Evolutionary conservation across 2,888 invertebrate genomes (phyloP), one percentile per base, ranked within the genome.

Genomic region (Tuta absoluta): DNA sequence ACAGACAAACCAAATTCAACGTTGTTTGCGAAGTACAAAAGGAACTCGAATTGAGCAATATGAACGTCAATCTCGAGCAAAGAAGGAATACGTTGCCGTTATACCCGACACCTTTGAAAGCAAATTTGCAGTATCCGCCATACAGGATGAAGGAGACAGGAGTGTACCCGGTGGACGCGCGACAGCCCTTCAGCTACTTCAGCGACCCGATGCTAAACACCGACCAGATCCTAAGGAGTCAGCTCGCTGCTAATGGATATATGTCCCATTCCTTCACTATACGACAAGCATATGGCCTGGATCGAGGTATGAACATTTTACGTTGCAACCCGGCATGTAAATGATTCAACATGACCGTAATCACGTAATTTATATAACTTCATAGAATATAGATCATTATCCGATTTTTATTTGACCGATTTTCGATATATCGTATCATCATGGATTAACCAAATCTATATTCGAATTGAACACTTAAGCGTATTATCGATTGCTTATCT

Each of bases 61-160:
- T 71, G 7, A 84, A 80, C 67, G 66, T 79, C 0, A 77, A 79
- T 66, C 65, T 85, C 28, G 87, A 85, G 51, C 79, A 81, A 2
- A 80, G 90, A 64, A 77, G 89, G 63, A 86, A 87, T 64, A 89
- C 89, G 0, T 87, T 81, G 63, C 91, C 91, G 0, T 63, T 91
- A 33, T 83, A 89, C 58, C 91, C 91, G 0, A 86, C 79, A 48
- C 81, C 91, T 4, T 67, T 91, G 58, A 89, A 89, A 71, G 81
- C 85, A 1, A 81, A 75, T 63, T 53, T 80, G 19, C 73, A 80
- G 0, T 87, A 86, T 88, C 76, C 78, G 4, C 66, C 72, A 8
- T 85, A 82, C 65, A 81, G 82, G 67, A 71, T 81, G n/a, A 87
- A 87, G 65, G 81, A 82, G 11, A 64, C 73, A 2, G 63, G 73